Conservation (phyloP, 1,140 invertebrate genomes). For the Pomacea maculata region DNA sequence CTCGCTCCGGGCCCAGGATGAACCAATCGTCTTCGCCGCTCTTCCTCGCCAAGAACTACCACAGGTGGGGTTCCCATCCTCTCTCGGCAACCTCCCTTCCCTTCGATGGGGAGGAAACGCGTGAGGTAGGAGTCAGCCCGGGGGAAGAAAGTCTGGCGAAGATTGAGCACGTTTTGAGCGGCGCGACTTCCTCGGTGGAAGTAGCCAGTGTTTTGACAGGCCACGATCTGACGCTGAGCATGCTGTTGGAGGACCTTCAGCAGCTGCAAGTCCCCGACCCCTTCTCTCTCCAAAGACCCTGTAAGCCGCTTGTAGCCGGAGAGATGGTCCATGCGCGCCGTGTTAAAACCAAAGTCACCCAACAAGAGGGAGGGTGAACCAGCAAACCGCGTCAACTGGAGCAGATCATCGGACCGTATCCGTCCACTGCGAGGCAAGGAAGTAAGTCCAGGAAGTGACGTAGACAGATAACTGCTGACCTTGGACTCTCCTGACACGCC, state of each 20-base stretch:
- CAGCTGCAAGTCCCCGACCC: not conserved
- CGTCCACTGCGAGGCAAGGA: too few relatives aligned
- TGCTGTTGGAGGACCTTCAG: conserved; percentile 14
- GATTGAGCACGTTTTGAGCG: conserved; percentile 23
- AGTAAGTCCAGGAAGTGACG: too few relatives aligned
- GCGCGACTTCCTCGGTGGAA: conserved; percentile 21
- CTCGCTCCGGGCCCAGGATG: conserved; percentile 9
- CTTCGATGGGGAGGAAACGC: not conserved
- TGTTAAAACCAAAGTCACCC: conserved; percentile 8
- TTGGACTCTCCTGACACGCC: too few relatives aligned
- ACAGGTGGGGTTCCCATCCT: not conserved
- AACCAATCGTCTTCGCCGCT: not conserved
- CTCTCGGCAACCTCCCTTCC: not conserved
- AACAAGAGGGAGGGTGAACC: not conserved
- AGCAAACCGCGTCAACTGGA: too few relatives aligned
- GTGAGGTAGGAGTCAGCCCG: not conserved
- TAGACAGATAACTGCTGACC: too few relatives aligned
- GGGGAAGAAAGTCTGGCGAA: conserved; percentile 19
- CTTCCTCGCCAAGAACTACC: not conserved
- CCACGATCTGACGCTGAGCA: conserved; percentile 23
- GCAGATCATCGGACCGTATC: too few relatives aligned
- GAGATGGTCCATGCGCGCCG: not conserved
- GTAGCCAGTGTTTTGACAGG: conserved; percentile 24
- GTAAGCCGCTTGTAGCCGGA: not conserved
- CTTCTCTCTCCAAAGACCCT: not conserved